Conservation (phyloP, 2,797 vertebrate genomes). For the Spheniscus humboldti region DNA sequence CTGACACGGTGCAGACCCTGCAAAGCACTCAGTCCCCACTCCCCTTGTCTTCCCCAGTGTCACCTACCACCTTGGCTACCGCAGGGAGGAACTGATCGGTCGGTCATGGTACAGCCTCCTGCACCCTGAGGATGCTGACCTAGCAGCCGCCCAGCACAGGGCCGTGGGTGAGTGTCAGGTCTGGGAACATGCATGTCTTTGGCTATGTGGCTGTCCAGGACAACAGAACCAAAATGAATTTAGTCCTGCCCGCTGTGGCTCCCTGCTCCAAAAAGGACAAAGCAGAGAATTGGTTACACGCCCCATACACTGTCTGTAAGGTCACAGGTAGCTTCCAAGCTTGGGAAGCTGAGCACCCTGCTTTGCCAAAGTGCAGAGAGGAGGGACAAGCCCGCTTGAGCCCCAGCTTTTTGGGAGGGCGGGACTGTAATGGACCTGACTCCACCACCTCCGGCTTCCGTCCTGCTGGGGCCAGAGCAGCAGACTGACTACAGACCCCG, state of each 20-base stretch:
- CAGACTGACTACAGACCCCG: fast-evolving
- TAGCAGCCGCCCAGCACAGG: slow-evolving; percentile 71
- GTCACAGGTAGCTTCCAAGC: too few relatives aligned
- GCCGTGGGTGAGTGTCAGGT: slow-evolving; percentile 75
- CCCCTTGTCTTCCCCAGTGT: slow-evolving; percentile 66
- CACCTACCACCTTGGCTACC: slow-evolving; percentile 77
- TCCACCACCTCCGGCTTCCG: fast-evolving
- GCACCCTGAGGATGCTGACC: slow-evolving; percentile 79
- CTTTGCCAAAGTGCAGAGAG: not conserved
- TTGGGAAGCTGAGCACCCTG: not conserved
- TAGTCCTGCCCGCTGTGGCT: not conserved
- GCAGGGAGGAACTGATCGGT: slow-evolving; percentile 72
- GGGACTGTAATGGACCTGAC: fast-evolving
- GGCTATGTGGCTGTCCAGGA: not conserved
- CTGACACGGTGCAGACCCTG: fast-evolving
- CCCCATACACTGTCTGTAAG: fast-evolving
- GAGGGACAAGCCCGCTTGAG: fast-evolving
- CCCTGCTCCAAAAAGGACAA: not conserved
- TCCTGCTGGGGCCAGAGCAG: not conserved
- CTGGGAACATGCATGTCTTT: fast-evolving
- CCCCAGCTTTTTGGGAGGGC: not conserved
- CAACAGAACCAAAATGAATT: fast-evolving
- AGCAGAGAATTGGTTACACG: not conserved
- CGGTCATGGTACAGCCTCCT: slow-evolving; percentile 86
- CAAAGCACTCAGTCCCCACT: not conserved